Percentiles rank a stretch among this genome's conserved stretches.
phyloP scores from a whole-genome alignment of 2,888 invertebrate genomes.

The Elegia similella region DNA sequence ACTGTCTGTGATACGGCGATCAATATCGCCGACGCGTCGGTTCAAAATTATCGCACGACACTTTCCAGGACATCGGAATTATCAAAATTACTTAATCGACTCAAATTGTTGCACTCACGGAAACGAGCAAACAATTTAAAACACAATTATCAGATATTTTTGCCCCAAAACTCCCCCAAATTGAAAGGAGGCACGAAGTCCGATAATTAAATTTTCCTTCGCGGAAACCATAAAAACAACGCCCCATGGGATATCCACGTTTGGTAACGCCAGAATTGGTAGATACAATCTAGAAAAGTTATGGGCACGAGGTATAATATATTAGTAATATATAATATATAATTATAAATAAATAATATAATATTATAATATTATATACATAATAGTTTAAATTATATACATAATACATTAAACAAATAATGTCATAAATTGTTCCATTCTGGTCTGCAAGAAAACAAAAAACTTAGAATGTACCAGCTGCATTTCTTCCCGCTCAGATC shows the following conservation, averaged over 20 bases:
- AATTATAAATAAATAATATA: too few relatives aligned
- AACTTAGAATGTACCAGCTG: too few relatives aligned
- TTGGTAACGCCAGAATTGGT: constrained; percentile 3
- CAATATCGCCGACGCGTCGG: not conserved
- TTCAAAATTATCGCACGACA: constrained; percentile 9
- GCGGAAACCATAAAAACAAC: constrained; percentile 9
- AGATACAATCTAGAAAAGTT: constrained; percentile 9
- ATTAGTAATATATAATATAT: too few relatives aligned
- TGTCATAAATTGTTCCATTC: too few relatives aligned
- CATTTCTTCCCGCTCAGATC: too few relatives aligned
- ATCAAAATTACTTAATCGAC: constrained; percentile 39
- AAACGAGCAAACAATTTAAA: constrained; percentile 19
- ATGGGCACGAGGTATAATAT: not conserved
- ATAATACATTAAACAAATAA: too few relatives aligned
- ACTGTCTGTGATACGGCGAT: not conserved
- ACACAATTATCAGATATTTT: constrained; percentile 13
- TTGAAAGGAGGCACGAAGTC: constrained; percentile 10
- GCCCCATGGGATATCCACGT: not conserved
- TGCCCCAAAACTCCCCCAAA: constrained; percentile 11
- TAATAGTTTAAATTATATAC: too few relatives aligned
- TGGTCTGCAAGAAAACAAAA: too few relatives aligned
- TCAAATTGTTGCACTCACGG: constrained; percentile 40
- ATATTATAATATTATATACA: too few relatives aligned
- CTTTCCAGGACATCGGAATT: constrained; percentile 12
- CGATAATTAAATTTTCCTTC: constrained; percentile 15